These are phyloP conservation scores for Drosophila aff. DNA, from an alignment of 1,140 invertebrate genomes.

Conservation along the genomic window DNA sequence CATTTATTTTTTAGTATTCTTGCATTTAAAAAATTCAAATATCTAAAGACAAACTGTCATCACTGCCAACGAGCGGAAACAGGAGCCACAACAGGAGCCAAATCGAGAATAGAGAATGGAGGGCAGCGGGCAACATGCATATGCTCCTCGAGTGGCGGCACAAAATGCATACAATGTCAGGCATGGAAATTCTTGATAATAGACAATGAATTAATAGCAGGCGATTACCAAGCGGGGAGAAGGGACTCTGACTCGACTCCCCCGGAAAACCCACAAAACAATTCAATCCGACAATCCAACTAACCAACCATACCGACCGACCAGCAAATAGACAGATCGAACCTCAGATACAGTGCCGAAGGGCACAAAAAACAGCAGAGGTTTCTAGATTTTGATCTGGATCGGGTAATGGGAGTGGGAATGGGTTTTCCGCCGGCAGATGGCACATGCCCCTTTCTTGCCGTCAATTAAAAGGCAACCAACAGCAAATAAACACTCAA, in stretches of 20 bases:
- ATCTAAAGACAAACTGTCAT: neutral
- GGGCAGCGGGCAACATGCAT: constrained; percentile 63
- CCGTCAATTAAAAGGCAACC: constrained; percentile 67
- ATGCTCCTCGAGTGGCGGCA: constrained; percentile 58
- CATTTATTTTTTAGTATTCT: neutral
- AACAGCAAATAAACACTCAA: constrained; percentile 41
- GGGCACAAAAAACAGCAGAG: constrained; percentile 42
- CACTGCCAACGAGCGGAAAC: constrained; percentile 4
- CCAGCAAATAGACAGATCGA: constrained; percentile 62
- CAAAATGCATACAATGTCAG: constrained; percentile 82
- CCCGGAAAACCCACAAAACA: constrained; percentile 7
- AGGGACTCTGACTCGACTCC: neutral
- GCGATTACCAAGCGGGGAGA: constrained; percentile 58
- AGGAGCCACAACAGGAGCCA: constrained; percentile 21
- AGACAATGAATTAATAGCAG: constrained; percentile 83
- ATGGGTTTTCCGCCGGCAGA: constrained; percentile 51
- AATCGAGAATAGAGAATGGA: constrained; percentile 1
- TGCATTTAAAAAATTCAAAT: neutral
- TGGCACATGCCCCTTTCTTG: constrained; percentile 69
- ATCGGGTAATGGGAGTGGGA: neutral
- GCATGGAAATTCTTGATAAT: constrained; percentile 77
- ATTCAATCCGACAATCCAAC: constrained; percentile 34
- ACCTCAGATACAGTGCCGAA: constrained; percentile 43
- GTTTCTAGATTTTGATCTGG: constrained; percentile 12
- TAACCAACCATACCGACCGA: constrained; percentile 8